phyloP scores from a whole-genome alignment of 2,113 vertebrate species.

The Sturnira hondurensis region DNA sequence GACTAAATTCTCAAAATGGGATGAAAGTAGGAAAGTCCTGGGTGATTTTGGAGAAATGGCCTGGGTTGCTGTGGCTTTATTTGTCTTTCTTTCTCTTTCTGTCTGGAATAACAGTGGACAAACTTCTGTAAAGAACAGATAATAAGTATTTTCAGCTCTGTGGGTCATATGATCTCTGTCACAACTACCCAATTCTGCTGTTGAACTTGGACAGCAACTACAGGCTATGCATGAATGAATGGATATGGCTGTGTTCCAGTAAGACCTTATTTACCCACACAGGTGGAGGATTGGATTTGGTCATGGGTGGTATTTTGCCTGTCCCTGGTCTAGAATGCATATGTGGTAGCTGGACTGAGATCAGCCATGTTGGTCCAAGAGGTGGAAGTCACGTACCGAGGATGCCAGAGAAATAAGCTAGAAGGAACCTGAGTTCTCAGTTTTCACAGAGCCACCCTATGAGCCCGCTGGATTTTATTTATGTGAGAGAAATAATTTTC shows the following conservation, averaged over 20 bases:
- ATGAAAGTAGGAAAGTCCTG: background rate
- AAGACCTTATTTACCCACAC: background rate
- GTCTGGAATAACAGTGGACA: background rate
- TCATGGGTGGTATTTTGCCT: background rate
- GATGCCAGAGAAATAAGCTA: background rate
- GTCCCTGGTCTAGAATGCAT: background rate
- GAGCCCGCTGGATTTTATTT: constrained; percentile 37
- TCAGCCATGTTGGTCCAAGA: background rate
- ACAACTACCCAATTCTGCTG: background rate
- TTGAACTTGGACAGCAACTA: constrained; percentile 18
- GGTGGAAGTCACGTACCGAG: background rate
- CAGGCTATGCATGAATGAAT: background rate
- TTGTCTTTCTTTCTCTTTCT: background rate
- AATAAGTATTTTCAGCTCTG: constrained; percentile 34
- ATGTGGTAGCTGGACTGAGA: background rate
- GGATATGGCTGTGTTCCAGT: background rate
- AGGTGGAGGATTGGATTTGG: background rate
- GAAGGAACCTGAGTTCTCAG: background rate
- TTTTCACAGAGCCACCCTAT: background rate
- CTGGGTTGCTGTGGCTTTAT: background rate
- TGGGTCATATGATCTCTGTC: background rate
- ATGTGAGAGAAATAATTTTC: constrained; percentile 29
- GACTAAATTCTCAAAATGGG: background rate
- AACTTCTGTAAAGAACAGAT: background rate
- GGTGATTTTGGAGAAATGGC: background rate